Percentiles rank a stretch among this genome's conserved stretches.
phyloP scores from a whole-genome alignment of 2,888 invertebrate genomes.

The Eupithecia subfuscata region DNA sequence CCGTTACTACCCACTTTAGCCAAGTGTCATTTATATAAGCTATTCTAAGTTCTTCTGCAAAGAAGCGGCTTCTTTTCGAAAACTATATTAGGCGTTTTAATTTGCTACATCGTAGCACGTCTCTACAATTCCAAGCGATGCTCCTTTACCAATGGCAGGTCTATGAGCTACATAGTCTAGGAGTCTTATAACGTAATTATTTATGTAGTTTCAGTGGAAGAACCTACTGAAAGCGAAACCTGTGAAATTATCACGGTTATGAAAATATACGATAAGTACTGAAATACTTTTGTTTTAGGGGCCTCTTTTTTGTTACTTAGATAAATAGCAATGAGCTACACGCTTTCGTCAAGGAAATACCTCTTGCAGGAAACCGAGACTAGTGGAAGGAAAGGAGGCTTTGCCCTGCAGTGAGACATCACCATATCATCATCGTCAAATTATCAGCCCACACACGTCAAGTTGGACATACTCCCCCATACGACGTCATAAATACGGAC shows the following conservation, averaged over 20 bases:
- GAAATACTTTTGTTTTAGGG: neutral
- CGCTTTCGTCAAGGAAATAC: neutral
- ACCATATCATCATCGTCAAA: no score
- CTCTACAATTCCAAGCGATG: neutral
- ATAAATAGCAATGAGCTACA: neutral
- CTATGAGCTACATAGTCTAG: neutral
- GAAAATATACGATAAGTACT: neutral
- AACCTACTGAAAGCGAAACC: neutral
- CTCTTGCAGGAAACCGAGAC: neutral
- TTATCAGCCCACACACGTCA: neutral
- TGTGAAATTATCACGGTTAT: neutral
- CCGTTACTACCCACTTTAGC: neutral
- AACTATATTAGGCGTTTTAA: constrained; percentile 19
- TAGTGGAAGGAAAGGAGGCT: neutral
- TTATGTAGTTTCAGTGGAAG: no score
- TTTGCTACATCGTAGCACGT: constrained; percentile 11
- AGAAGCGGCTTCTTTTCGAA: constrained; percentile 15
- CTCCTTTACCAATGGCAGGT: neutral
- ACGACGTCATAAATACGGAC: neutral
- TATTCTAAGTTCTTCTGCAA: neutral
- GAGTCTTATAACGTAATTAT: neutral
- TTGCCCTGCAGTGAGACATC: neutral
- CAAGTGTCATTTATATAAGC: neutral
- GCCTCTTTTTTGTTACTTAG: neutral
- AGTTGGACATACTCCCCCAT: neutral